A percentile compares a stretch with the other conserved stretches of the same genome.
phyloP scores from a whole-genome alignment of 2,113 vertebrate species.

The Chaetura pelagica region DNA sequence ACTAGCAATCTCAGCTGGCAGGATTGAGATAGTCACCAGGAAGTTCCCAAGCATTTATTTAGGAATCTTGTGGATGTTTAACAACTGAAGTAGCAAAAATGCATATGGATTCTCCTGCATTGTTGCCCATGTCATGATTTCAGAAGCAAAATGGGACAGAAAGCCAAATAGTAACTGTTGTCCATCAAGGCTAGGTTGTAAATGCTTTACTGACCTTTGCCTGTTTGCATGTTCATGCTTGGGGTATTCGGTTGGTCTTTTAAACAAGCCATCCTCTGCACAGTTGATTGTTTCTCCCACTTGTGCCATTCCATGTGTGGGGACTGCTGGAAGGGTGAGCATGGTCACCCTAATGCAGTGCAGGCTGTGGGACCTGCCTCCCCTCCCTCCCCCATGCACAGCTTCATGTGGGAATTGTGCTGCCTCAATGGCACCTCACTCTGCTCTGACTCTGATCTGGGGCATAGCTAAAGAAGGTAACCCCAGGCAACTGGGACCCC shows the following conservation, averaged over 20 bases:
- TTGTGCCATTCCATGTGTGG: not conserved
- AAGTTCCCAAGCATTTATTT: not conserved
- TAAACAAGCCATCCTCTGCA: not conserved
- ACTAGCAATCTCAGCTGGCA: not conserved
- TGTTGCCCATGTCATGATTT: not conserved
- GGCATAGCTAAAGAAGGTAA: not conserved
- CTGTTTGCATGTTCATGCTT: not conserved
- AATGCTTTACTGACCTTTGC: not conserved
- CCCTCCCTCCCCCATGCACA: not conserved
- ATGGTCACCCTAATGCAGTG: rapidly evolving
- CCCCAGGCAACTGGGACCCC: not conserved
- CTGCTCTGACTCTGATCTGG: rapidly evolving
- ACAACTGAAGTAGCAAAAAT: not conserved
- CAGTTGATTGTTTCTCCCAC: not conserved
- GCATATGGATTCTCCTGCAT: not conserved
- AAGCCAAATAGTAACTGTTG: not conserved
- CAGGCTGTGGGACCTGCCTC: not conserved
- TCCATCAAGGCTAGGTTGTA: not conserved
- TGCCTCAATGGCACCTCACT: not conserved
- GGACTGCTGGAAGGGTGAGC: not conserved
- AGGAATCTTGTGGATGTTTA: not conserved
- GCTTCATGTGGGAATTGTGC: not conserved
- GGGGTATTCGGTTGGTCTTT: not conserved
- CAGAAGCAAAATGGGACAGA: not conserved
- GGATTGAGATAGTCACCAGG: not conserved